Percentiles rank a stretch among this genome's conserved stretches.
These are phyloP conservation scores for Cotesia chilonis DNA, from an alignment of 1,140 invertebrate genomes.

Conservation along the genomic window DNA sequence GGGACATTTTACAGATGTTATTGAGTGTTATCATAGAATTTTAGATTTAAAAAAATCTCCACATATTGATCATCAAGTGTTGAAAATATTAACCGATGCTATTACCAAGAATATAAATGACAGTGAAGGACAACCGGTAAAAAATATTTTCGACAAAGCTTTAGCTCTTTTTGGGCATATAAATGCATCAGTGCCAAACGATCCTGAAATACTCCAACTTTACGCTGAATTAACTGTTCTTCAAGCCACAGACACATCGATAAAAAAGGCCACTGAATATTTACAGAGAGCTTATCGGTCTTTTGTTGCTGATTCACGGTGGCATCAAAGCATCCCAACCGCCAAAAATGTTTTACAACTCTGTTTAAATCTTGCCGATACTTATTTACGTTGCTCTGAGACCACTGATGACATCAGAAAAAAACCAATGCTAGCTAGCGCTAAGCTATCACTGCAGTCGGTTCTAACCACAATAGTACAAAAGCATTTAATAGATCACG, in stretches of 20 bases:
- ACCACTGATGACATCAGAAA: slow-evolving; percentile 54
- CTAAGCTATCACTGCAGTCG: slow-evolving; percentile 69
- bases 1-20: slow-evolving; percentile 76
- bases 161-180: slow-evolving; percentile 84
- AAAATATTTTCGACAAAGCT: slow-evolving; percentile 70
- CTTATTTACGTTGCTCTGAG: slow-evolving; percentile 52
- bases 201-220: slow-evolving; percentile 80
- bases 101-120: slow-evolving; percentile 74
- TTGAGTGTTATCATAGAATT: slow-evolving; percentile 83
- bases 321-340: slow-evolving; percentile 68
- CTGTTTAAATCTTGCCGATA: slow-evolving; percentile 61
- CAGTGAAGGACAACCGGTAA: slow-evolving; percentile 65
- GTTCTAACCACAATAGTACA: slow-evolving; percentile 65
- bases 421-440: slow-evolving; percentile 68
- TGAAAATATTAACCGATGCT: slow-evolving; percentile 78
- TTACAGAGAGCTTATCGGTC: slow-evolving; percentile 70
- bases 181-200: slow-evolving; percentile 73
- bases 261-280: slow-evolving; percentile 70
- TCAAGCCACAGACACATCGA: slow-evolving; percentile 54
- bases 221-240: slow-evolving; percentile 77
- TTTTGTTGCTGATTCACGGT: slow-evolving; percentile 70
- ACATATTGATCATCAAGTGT: slow-evolving; percentile 81
- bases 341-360: slow-evolving; percentile 64
- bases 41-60: slow-evolving; percentile 82
- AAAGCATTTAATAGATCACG: slow-evolving; percentile 61